Evolutionary conservation across 2,113 vertebrate genomes (phyloP).

Genomic region (Furnarius figulus): DNA sequence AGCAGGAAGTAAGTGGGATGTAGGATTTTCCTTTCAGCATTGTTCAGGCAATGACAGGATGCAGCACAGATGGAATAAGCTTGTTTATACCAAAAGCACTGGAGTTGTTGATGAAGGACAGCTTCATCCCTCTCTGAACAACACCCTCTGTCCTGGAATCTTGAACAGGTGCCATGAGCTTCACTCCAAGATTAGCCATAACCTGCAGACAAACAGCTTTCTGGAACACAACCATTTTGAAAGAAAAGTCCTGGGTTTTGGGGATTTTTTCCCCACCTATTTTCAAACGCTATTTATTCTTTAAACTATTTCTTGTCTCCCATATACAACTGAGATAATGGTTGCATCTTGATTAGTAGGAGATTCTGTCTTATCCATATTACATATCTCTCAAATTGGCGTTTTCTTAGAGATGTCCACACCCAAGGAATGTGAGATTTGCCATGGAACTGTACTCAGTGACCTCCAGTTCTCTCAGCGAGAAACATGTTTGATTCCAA

Average conservation of each 20-base stretch:
- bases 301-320: not conserved
- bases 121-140: slow-evolving; percentile 9
- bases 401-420: not conserved
- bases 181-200: not conserved
- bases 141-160: not conserved
- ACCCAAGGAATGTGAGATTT: not conserved
- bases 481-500: not conserved
- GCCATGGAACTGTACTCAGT: not conserved
- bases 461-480: not conserved
- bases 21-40: slow-evolving; percentile 51
- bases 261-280: rapidly evolving
- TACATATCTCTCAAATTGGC: rapidly evolving
- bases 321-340: not conserved
- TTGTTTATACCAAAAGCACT: slow-evolving; percentile 27
- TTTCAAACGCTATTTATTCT: not conserved
- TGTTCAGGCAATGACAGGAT: slow-evolving; percentile 60
- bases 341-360: not conserved
- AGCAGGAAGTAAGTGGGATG: slow-evolving; percentile 39
- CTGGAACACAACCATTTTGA: not conserved
- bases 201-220: not conserved
- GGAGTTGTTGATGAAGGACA: slow-evolving; percentile 40
- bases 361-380: not conserved
- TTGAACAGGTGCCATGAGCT: not conserved
- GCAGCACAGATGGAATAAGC: slow-evolving; percentile 57
- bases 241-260: not conserved